Base-by-base conservation (phyloP, 2,113 vertebrate genomes). In the Hemichromis elongatus region DNA sequence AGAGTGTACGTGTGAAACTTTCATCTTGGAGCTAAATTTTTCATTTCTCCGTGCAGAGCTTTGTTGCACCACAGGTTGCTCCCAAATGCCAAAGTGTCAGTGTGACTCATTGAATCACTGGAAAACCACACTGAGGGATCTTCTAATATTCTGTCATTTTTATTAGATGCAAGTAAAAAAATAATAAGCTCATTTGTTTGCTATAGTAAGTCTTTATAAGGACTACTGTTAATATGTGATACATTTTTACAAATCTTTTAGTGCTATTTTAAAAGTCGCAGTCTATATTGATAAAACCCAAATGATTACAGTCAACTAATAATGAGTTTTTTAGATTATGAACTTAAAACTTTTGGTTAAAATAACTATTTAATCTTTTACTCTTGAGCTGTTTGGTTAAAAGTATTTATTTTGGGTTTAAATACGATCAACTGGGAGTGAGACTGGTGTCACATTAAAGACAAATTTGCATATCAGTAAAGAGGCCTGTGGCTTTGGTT, bases 1-100 rank as follows among this genome's bases (percentile, higher is more conserved):
- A 28, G 66, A 40, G 54, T 84, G 83, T 53, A 83, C 84, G 80
- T 37, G 75, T 56, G 83, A 89, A 90, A 86, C 63, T 82, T 84
- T 89, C n/a, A 47, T 86, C 61, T 83, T 9, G 3, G 18, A 87
- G 83, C 56, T 80, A 81, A 79, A 81, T 87, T 50, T 61, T 77
- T 68, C 70, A 87, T 84, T 63, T 56, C 42, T 57, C 50, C 1
- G 1, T 9, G 47, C 63, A 9, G 50, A 68, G 53, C 18, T n/a
- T n/a, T 2, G 53, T 40, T 54, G 57, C 7, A 6, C 66, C 61
- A 11, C 26, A n/a, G 11, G 26, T 52, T 85, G 59, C 50, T 79
- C 77, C 55, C 80, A 77, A 13, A 6, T 78, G 80, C 3, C 5
- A 79, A 6, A 0, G 47, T 85, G 77, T 81, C 40, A 1, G 24